Percentiles rank a stretch among this genome's conserved stretches.
Evolutionary conservation across 2,113 vertebrate genomes (phyloP).

Genomic region (Podarcis raffonei): DNA sequence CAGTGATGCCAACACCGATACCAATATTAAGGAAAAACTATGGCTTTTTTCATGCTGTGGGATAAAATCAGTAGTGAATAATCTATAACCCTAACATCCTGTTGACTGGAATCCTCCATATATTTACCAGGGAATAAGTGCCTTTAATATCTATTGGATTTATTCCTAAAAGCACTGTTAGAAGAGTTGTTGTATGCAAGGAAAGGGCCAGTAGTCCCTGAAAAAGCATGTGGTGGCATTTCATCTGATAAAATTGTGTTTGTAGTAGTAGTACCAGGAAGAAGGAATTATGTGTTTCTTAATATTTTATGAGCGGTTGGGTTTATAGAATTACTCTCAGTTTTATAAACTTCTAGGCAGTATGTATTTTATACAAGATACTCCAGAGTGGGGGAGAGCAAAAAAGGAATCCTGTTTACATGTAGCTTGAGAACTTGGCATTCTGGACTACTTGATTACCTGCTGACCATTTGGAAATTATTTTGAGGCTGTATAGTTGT

Average conservation of each 20-base stretch:
- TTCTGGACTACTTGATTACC: conserved; percentile 10
- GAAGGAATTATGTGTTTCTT: not conserved
- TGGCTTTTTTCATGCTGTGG: too few relatives aligned
- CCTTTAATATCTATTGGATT: not conserved
- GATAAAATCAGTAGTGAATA: too few relatives aligned
- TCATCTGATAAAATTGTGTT: not conserved
- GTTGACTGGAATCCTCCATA: not conserved
- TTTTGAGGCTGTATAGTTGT: conserved; percentile 18
- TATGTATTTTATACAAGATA: not conserved
- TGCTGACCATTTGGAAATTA: conserved; percentile 20
- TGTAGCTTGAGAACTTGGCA: not conserved
- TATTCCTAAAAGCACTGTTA: not conserved
- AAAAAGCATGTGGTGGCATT: not conserved
- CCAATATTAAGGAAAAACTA: not conserved
- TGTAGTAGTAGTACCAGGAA: not conserved
- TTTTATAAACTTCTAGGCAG: not conserved
- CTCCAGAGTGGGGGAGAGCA: not conserved
- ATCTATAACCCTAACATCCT: too few relatives aligned
- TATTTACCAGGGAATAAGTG: not conserved
- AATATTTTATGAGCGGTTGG: not conserved
- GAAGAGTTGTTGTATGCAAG: not conserved
- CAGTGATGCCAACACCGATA: not conserved
- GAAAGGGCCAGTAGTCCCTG: not conserved
- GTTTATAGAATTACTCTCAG: not conserved
- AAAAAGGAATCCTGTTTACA: not conserved